phyloP scores from a whole-genome alignment of 2,113 vertebrate genomes.

The Muntiacus muntjak region DNA sequence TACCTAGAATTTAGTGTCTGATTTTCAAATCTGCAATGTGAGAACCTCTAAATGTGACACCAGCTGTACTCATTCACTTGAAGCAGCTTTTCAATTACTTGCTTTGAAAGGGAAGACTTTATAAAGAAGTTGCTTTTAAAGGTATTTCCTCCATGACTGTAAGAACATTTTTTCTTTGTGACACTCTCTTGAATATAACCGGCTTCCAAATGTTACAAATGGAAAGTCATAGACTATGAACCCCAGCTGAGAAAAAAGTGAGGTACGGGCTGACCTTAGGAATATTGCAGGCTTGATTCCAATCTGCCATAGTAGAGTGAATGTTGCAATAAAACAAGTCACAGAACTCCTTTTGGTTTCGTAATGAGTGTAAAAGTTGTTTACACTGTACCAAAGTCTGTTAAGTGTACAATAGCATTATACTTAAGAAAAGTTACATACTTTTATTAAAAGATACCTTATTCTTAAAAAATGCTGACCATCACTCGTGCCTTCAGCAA shows the following conservation, averaged over 20 bases:
- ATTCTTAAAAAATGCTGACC: neutral
- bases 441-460: neutral
- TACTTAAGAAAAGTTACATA: neutral
- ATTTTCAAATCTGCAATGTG: slow-evolving; percentile 20
- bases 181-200: slow-evolving; percentile 26
- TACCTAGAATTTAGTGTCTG: slow-evolving; percentile 15
- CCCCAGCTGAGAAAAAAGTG: neutral
- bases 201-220: neutral
- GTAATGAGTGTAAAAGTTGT: neutral
- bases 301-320: neutral
- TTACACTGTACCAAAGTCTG: neutral
- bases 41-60: neutral
- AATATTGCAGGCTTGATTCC: neutral
- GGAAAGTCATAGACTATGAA: neutral
- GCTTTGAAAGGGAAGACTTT: slow-evolving; percentile 37
- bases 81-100: slow-evolving; percentile 8
- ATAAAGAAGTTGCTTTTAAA: slow-evolving; percentile 29
- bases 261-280: neutral
- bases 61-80: slow-evolving; percentile 21
- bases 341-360: neutral
- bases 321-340: neutral
- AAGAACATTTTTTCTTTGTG: slow-evolving; percentile 11
- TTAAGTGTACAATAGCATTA: neutral
- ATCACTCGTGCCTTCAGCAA: neutral
- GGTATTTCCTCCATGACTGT: slow-evolving; percentile 24